phyloP scores from a whole-genome alignment of 1,140 invertebrate genomes.

The Sipha flava region DNA sequence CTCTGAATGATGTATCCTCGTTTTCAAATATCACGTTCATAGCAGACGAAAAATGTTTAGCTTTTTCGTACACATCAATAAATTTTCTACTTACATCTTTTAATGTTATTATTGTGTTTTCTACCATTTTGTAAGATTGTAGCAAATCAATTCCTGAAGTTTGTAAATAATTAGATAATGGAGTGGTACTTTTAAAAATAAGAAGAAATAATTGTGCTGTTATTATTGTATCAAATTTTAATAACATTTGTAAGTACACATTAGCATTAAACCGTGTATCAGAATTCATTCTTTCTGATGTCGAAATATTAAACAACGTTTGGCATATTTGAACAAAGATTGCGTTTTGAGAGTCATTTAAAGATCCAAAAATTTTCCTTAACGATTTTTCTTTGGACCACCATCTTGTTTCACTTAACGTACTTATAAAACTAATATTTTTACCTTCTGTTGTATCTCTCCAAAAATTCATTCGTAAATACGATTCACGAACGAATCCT shows the following conservation, averaged over 20 bases:
- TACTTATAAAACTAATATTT: background rate
- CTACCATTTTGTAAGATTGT: background rate
- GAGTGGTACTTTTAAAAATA: background rate
- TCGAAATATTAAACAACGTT: background rate
- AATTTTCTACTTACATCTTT: background rate
- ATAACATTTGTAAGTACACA: background rate
- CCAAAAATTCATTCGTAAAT: background rate
- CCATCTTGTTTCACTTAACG: background rate
- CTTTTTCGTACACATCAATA: background rate
- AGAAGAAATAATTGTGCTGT: background rate
- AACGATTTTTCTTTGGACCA: background rate
- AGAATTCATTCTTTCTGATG: background rate
- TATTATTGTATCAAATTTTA: background rate
- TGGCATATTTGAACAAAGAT: background rate
- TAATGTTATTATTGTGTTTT: background rate
- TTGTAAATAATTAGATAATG: background rate
- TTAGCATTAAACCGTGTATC: constrained; percentile 10
- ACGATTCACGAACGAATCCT: background rate
- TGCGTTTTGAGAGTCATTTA: constrained; percentile 1
- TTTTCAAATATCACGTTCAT: constrained; percentile 6
- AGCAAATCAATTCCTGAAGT: background rate
- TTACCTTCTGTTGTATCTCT: background rate
- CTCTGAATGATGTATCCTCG: background rate
- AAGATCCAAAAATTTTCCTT: background rate
- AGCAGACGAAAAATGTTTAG: background rate